Conservation (phyloP, 2,113 vertebrate species). For the Nothobranchius furzeri region DNA sequence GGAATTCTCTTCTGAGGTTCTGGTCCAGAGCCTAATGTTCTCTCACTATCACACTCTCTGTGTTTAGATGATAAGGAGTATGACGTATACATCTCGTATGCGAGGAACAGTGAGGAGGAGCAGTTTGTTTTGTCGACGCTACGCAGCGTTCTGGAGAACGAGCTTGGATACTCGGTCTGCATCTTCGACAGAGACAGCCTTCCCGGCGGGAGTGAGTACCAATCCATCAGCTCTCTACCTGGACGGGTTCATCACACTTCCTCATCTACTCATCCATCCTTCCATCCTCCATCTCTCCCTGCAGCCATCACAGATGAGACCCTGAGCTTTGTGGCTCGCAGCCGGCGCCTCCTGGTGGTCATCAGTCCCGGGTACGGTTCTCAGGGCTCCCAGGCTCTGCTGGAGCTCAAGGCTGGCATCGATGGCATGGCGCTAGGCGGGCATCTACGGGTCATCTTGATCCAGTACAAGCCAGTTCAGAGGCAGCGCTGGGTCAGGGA, state of each 20-base stretch:
- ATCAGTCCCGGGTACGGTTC: slow-evolving; percentile 89
- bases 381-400: slow-evolving; percentile 90
- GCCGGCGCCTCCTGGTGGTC: slow-evolving; percentile 91
- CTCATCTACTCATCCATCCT: neutral
- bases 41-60: too few relatives aligned
- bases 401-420: slow-evolving; percentile 95
- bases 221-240: neutral
- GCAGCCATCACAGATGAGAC: slow-evolving; percentile 98
- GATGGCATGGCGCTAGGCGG: slow-evolving; percentile 88
- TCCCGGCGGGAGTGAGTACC: slow-evolving; percentile 93
- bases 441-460: slow-evolving; percentile 90
- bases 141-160: slow-evolving; percentile 88
- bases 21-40: too few relatives aligned
- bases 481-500: slow-evolving; percentile 85
- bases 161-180: slow-evolving; percentile 93
- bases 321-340: slow-evolving; percentile 92
- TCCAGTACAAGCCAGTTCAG: slow-evolving; percentile 88
- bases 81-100: slow-evolving; percentile 95
- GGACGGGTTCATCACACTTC: slow-evolving; percentile 3
- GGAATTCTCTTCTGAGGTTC: too few relatives aligned
- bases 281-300: slow-evolving; percentile 7
- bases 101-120: slow-evolving; percentile 91
- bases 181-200: slow-evolving; percentile 97
- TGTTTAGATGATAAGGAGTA: slow-evolving; percentile 91
- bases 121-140: slow-evolving; percentile 91